Evolutionary conservation across 37 sponge, comb jelly and placozoan genomes (phyloP).

Genomic region (Ianthella basta): DNA sequence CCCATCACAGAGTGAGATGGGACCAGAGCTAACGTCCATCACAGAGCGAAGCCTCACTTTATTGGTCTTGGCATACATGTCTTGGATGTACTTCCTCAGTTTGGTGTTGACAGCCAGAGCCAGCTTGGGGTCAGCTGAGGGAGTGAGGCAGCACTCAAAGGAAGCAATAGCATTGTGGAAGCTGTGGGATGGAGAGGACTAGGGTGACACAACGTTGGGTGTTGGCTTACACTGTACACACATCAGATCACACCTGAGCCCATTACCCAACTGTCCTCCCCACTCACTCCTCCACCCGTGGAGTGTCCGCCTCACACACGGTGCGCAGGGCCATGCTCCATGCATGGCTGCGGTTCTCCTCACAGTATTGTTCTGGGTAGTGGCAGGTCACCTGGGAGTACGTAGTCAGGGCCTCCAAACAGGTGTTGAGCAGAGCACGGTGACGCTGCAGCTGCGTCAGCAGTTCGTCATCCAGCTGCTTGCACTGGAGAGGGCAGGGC

Average conservation of each 20-base stretch:
- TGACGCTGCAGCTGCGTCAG: conserved; percentile 52
- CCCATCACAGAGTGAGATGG: neutral
- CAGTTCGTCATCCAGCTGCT: conserved; percentile 80
- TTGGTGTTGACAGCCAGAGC: conserved; percentile 56
- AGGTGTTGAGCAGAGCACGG: conserved; percentile 51
- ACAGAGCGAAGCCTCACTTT: conserved; percentile 47
- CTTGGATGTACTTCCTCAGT: conserved; percentile 71
- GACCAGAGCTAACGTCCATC: too few relatives aligned
- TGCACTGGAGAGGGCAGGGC: conserved; percentile 39
- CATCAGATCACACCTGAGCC: too few relatives aligned
- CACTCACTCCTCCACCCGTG: neutral
- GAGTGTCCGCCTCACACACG: neutral
- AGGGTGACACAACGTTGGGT: too few relatives aligned
- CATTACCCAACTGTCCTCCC: too few relatives aligned
- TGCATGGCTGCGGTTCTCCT: conserved; percentile 72
- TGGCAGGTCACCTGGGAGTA: conserved; percentile 75
- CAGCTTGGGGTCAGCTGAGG: conserved; percentile 40
- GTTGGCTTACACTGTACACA: too few relatives aligned
- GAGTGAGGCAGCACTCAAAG: conserved; percentile 53
- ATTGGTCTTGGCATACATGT: conserved; percentile 50
- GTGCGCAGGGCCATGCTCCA: conserved; percentile 50
- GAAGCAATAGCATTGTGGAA: conserved; percentile 39
- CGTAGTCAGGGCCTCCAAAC: conserved; percentile 70
- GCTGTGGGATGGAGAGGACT: conserved; percentile 13
- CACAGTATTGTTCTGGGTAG: conserved; percentile 65